Conservation (phyloP, 2,888 invertebrate genomes). For the Bedellia somnulentella region DNA sequence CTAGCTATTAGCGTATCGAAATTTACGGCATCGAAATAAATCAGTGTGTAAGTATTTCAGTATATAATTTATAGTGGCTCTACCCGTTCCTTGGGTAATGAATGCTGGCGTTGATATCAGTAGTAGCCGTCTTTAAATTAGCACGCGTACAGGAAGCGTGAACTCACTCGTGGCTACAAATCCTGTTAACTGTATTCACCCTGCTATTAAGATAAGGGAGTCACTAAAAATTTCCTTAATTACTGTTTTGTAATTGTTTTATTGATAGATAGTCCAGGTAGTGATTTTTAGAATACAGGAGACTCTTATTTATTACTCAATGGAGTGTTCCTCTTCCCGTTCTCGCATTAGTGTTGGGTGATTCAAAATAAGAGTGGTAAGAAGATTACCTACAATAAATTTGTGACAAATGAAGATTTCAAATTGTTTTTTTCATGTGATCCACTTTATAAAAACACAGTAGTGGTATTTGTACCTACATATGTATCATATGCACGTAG, state of each 20-base stretch:
- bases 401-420: no score
- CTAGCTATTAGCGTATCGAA: constrained; percentile 12
- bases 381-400: no score
- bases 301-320: no score
- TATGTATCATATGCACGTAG: no score
- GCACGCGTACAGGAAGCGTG: constrained; percentile 41
- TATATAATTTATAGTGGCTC: constrained; percentile 44
- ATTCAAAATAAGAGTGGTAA: no score
- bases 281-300: no score
- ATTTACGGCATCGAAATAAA: constrained; percentile 41
- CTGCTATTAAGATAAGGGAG: constrained; percentile 41
- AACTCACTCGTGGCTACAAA: constrained; percentile 39
- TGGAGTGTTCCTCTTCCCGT: no score
- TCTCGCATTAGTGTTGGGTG: no score
- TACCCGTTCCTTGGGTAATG: constrained; percentile 46
- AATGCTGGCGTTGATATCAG: constrained; percentile 52
- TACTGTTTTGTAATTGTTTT: constrained; percentile 37
- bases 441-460: no score
- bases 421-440: no score
- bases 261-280: constrained; percentile 19
- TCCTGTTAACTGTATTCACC: constrained; percentile 42
- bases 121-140: constrained; percentile 47
- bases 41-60: constrained; percentile 45
- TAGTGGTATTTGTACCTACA: no score
- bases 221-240: constrained; percentile 36